Conservation (phyloP, 2,888 invertebrate species). For the Shargacucullia verbasci region DNA sequence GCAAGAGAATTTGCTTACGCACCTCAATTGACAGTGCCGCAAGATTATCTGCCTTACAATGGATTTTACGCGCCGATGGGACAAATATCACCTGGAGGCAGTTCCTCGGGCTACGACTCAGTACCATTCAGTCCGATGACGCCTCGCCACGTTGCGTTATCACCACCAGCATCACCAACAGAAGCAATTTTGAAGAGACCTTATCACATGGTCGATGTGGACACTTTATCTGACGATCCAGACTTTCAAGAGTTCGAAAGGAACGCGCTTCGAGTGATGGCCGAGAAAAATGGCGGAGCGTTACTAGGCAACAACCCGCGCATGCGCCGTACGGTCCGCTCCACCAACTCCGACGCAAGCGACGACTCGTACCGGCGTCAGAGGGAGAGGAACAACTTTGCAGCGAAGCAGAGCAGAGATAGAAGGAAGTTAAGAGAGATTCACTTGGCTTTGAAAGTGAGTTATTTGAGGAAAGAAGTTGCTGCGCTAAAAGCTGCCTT, state of each 20-base stretch:
- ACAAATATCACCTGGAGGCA: constrained; percentile 63
- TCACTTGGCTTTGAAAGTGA: constrained; percentile 96
- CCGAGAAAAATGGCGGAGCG: constrained; percentile 88
- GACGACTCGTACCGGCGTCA: constrained; percentile 96
- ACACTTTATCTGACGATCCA: constrained; percentile 77
- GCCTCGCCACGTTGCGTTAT: constrained; percentile 47
- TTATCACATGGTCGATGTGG: constrained; percentile 56
- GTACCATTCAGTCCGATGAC: constrained; percentile 32
- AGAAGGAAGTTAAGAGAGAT: constrained; percentile 97
- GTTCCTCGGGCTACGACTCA: constrained; percentile 59
- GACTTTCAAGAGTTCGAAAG: constrained; percentile 92
- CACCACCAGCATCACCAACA: constrained; percentile 62
- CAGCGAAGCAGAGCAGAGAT: constrained; percentile 98
- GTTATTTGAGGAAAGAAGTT: constrained; percentile 89
- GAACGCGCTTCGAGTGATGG: constrained; percentile 91
- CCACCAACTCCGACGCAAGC: constrained; percentile 70
- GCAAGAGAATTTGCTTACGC: constrained; percentile 8
- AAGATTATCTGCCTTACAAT: constrained; percentile 22
- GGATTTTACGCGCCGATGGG: constrained; percentile 51
- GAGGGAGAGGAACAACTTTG: constrained; percentile 97
- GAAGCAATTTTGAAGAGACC: constrained; percentile 38
- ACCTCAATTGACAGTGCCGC: constrained; percentile 25
- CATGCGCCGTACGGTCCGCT: constrained; percentile 89
- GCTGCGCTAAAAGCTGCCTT: constrained; percentile 66
- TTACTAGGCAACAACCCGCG: constrained; percentile 89